A percentile compares a stretch with the other conserved stretches of the same genome.
Evolutionary conservation across 2,113 vertebrate species (phyloP).

Genomic region (Cavia porcellus): DNA sequence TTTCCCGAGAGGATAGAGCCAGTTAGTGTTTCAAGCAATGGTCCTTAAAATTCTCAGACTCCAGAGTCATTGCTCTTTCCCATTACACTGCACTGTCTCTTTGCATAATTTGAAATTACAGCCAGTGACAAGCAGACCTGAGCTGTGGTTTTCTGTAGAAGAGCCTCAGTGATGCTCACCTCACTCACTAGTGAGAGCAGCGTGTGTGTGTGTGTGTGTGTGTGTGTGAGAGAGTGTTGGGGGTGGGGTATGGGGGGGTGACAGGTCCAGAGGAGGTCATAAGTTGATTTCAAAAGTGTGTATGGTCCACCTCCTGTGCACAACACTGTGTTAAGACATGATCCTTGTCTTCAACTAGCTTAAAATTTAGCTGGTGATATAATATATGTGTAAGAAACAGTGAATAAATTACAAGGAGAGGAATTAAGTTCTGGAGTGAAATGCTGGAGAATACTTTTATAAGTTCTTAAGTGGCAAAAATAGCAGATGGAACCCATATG

Average conservation of each 20-base stretch:
- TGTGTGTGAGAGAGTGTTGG: too few relatives aligned
- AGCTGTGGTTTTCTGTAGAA: not conserved
- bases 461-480: conserved; percentile 28
- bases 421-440: conserved; percentile 14
- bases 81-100: not conserved
- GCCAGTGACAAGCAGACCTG: not conserved
- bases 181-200: not conserved
- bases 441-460: conserved; percentile 23
- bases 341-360: conserved; percentile 16
- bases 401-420: conserved; percentile 26
- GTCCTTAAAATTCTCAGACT: not conserved
- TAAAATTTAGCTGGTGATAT: not conserved
- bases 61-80: not conserved
- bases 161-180: not conserved
- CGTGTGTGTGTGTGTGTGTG: not conserved
- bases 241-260: not conserved
- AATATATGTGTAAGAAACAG: conserved; percentile 32
- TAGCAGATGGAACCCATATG: conserved; percentile 34
- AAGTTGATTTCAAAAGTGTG: not conserved
- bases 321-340: not conserved
- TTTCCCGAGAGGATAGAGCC: not conserved
- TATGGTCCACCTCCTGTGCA: not conserved
- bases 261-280: not conserved
- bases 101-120: not conserved
- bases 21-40: conserved; percentile 41